Evolutionary conservation across 2,888 invertebrate species (phyloP).

Genomic region (Drosophila phalerata): DNA sequence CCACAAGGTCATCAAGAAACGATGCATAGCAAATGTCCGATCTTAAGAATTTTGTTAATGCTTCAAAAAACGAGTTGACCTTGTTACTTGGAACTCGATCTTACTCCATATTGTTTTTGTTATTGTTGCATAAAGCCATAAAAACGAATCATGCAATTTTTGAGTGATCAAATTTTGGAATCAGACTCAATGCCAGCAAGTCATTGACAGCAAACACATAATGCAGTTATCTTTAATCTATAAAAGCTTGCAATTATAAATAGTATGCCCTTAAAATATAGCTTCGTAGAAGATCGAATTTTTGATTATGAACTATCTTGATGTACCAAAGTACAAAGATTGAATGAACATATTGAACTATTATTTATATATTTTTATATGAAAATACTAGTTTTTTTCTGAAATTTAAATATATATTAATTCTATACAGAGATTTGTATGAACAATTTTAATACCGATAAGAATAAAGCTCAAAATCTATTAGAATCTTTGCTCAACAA

Average conservation of each 20-base stretch:
- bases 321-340: neutral
- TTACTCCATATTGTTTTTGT: conserved; percentile 14
- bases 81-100: conserved; percentile 57
- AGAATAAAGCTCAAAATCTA: neutral
- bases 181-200: conserved; percentile 36
- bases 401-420: no score
- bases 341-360: neutral
- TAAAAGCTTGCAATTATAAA: neutral
- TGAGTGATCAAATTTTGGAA: conserved; percentile 17
- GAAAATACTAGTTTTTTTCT: no score
- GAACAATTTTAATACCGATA: neutral
- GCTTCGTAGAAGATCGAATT: neutral
- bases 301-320: neutral
- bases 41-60: conserved; percentile 64
- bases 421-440: no score
- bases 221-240: conserved; percentile 15
- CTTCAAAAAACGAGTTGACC: conserved; percentile 38
- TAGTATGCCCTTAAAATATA: neutral
- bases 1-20: conserved; percentile 53
- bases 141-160: conserved; percentile 43
- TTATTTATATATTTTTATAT: no score
- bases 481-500: neutral
- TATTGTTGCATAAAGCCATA: conserved; percentile 6
- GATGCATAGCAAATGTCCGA: conserved; percentile 17
- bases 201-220: conserved; percentile 5